Evolutionary conservation across 1,140 invertebrate genomes (phyloP), one percentile per base, ranked within the genome.

Genomic region (Copidosoma floridanum): DNA sequence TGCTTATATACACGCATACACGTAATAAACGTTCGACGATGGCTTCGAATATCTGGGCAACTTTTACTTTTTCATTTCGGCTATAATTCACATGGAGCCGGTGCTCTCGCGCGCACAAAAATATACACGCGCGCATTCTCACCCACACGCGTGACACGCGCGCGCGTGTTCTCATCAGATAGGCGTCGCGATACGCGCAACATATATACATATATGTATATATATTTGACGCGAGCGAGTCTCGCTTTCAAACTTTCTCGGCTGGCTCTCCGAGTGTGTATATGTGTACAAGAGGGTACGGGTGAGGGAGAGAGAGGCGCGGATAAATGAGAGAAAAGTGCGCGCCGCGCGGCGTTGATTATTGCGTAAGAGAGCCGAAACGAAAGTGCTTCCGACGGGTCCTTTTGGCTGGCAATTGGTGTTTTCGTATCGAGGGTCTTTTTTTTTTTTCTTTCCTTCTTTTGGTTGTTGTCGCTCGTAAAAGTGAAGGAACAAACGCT

Each of bases 291-390:
- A 37, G 41, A 35, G 21, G 10, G 21, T 14, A 8, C 24, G 8
- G 41, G 23, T 27, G 20, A 32, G 53, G 21, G 60, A 61, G 57
- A 67, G 65, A 53, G 57, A 52, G 44, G 20, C n/a, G 52, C 46
- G 29, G 29, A 62, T 52, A 18, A 41, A 59, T 24, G 23, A 52
- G 57, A 54, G 58, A 64, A 60, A 67, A 68, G 59, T 58, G 59
- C 55, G 65, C 63, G 21, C n/a, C 3, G 43, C 43, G 41, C 27
- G 32, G n/a, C 29, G 29, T 26, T 27, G 12, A 27, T 38, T 26
- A 27, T 47, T 57, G 48, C 48, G 57, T 50, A 52, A 50, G 32
- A 29, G 32, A 6, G 29, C 29, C 14, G 38, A 52, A 38, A 52
- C 23, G 24, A 43, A 55, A 38, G 38, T 27, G 8, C 16, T 16